Conservation (phyloP, 1,140 invertebrate species). For the Drosophila nigrodunni region DNA sequence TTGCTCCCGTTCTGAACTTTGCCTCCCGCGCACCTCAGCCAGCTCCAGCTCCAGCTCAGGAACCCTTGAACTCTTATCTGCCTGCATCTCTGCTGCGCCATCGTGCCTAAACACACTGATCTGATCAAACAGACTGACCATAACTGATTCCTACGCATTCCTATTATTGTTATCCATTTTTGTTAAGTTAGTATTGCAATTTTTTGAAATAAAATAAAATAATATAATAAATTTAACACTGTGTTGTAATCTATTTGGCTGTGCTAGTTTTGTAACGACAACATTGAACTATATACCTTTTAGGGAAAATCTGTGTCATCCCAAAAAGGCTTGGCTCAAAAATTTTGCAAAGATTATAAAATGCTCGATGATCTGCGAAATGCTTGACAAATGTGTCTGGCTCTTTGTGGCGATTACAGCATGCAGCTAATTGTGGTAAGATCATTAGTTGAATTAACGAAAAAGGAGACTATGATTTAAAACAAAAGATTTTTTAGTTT, state of each 20-base stretch:
- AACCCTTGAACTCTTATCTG: constrained; percentile 48
- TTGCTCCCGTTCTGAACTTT: constrained; percentile 76
- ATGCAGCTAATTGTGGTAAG: constrained; percentile 67
- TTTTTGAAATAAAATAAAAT: constrained; percentile 36
- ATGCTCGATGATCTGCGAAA: constrained; percentile 23
- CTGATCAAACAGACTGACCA: constrained; percentile 50
- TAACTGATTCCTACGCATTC: constrained; percentile 62
- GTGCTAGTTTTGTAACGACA: constrained; percentile 43
- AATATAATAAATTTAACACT: constrained; percentile 34
- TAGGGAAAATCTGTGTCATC: constrained; percentile 28
- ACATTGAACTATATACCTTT: constrained; percentile 71
- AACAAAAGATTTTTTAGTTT: constrained; percentile 39
- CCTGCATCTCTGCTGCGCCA: constrained; percentile 62
- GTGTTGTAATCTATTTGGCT: constrained; percentile 39
- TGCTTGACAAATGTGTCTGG: constrained; percentile 44
- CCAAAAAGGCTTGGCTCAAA: constrained; percentile 32
- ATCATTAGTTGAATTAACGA: neutral
- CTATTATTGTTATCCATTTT: constrained; percentile 42
- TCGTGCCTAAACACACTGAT: constrained; percentile 46
- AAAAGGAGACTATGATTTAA: neutral
- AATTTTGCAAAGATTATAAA: constrained; percentile 60
- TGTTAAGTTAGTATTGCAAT: constrained; percentile 54
- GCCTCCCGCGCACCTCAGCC: constrained; percentile 63
- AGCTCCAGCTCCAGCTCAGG: constrained; percentile 19
- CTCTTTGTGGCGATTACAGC: constrained; percentile 52